Evolutionary conservation across 2,113 vertebrate genomes (phyloP).

Genomic region (Diadophis punctatus): DNA sequence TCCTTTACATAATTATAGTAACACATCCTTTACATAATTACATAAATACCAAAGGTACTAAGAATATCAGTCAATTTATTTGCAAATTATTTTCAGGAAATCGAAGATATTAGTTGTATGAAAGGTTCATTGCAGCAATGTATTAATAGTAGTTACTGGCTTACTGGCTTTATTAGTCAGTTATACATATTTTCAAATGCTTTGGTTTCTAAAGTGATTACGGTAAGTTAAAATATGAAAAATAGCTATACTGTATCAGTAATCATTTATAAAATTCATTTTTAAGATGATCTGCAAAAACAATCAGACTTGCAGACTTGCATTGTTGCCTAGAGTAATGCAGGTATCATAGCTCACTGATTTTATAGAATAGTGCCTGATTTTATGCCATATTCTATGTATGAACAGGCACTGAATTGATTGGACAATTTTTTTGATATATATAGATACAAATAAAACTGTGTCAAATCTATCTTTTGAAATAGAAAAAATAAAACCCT

Average conservation of each 20-base stretch:
- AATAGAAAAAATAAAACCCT: not conserved
- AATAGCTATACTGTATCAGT: not conserved
- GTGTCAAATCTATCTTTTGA: not conserved
- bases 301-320: not conserved
- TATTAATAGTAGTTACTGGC: conserved; percentile 9
- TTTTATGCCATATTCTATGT: conserved; percentile 26
- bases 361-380: conserved; percentile 33
- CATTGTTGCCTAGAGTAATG: conserved; percentile 26
- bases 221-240: conserved; percentile 22
- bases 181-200: not conserved
- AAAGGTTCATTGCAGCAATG: conserved; percentile 27
- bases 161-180: conserved; percentile 14
- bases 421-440: conserved; percentile 30
- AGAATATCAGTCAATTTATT: not conserved
- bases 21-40: not conserved
- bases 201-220: not conserved
- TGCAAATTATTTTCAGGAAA: not conserved
- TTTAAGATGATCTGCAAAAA: conserved; percentile 13
- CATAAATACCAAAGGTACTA: not conserved
- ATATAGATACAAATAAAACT: not conserved
- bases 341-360: conserved; percentile 26
- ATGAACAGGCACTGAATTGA: not conserved
- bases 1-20: not conserved
- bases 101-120: not conserved
- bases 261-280: not conserved